Conservation (phyloP, 2,888 invertebrate genomes). For the Scrobipalpa costella region DNA sequence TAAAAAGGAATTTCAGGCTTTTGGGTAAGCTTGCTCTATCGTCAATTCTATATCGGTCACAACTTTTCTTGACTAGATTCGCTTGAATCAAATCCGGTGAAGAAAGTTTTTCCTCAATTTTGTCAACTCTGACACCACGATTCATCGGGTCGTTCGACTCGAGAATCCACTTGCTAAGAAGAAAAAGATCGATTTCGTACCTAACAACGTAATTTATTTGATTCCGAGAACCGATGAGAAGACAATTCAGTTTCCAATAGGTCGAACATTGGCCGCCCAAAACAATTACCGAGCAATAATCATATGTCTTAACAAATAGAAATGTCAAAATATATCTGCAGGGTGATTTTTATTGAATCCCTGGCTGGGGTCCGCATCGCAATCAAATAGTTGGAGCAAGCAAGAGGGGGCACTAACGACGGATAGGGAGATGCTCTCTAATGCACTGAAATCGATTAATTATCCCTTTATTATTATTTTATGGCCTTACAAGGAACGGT, state of each 20-base stretch:
- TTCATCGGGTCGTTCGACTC: no score
- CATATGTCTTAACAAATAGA: constrained; percentile 72
- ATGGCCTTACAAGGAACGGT: constrained; percentile 49
- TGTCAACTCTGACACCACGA: no score
- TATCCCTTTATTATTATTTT: constrained; percentile 79
- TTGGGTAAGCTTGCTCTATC: no score
- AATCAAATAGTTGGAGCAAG: constrained; percentile 68
- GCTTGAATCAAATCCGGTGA: no score
- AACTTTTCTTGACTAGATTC: no score
- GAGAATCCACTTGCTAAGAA: neutral
- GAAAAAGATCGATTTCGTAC: neutral
- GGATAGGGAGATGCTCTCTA: constrained; percentile 59
- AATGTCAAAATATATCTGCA: constrained; percentile 71
- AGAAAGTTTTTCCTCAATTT: no score
- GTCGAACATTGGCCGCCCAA: constrained; percentile 35
- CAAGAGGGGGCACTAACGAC: constrained; percentile 57
- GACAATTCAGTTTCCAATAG: constrained; percentile 8
- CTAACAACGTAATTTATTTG: neutral
- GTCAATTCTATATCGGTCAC: no score
- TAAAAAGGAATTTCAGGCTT: no score
- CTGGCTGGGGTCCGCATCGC: constrained; percentile 54
- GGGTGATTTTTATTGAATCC: constrained; percentile 68
- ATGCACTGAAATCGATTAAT: constrained; percentile 78
- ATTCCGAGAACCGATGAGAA: neutral
- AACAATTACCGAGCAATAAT: constrained; percentile 69